A percentile compares a stretch with the other conserved stretches of the same genome.
Evolutionary conservation across 2,888 invertebrate genomes (phyloP).

Genomic region (Endomychus coccineus): DNA sequence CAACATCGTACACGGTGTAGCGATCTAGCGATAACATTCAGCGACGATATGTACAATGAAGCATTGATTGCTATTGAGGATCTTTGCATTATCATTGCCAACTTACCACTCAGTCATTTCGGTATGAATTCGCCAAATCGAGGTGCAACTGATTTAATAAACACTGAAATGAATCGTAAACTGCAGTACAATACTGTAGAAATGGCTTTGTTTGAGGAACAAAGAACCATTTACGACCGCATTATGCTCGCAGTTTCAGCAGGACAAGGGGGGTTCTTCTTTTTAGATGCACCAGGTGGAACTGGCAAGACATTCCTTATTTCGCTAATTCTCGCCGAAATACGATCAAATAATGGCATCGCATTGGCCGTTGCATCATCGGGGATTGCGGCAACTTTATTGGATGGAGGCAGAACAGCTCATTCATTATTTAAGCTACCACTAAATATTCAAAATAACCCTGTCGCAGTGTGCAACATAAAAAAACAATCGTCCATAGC

Average conservation of each 20-base stretch:
- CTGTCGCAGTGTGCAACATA: slow-evolving; percentile 6
- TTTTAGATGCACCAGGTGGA: slow-evolving; percentile 19
- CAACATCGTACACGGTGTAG: slow-evolving; percentile 23
- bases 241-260: slow-evolving; percentile 13
- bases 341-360: slow-evolving; percentile 29
- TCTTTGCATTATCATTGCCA: slow-evolving; percentile 18
- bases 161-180: slow-evolving; percentile 19
- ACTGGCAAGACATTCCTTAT: slow-evolving; percentile 42
- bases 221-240: slow-evolving; percentile 20
- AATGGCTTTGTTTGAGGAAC: slow-evolving; percentile 21
- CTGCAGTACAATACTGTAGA: slow-evolving; percentile 4
- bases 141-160: slow-evolving; percentile 14
- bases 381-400: slow-evolving; percentile 23
- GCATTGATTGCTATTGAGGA: slow-evolving; percentile 19
- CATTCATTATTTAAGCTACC: slow-evolving; percentile 7
- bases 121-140: slow-evolving; percentile 31
- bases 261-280: slow-evolving; percentile 8
- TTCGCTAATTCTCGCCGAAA: slow-evolving; percentile 33
- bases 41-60: slow-evolving; percentile 17
- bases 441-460: slow-evolving; percentile 7
- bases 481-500: slow-evolving; percentile 21
- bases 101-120: slow-evolving; percentile 26
- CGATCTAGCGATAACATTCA: slow-evolving; percentile 16
- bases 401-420: slow-evolving; percentile 5
- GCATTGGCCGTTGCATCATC: slow-evolving; percentile 30